Evolutionary conservation across 2,888 invertebrate genomes (phyloP).

Genomic region (Drosophila nigricruria): DNA sequence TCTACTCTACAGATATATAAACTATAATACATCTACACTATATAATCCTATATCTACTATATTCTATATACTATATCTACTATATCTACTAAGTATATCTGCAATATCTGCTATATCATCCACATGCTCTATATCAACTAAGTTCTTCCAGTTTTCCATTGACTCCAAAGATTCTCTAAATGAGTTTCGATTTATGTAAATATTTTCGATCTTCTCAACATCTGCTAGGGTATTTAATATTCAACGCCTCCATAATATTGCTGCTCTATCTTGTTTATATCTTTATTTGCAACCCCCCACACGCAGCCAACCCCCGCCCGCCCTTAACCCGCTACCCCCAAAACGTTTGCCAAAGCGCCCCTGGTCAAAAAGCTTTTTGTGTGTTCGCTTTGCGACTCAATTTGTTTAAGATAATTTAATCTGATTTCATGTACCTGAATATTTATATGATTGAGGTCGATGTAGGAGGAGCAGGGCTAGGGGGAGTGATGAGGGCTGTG

Average conservation of each 20-base stretch:
- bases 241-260: background rate
- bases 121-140: background rate
- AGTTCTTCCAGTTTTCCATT: background rate
- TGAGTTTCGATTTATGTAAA: background rate
- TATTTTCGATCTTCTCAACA: background rate
- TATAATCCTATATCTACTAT: background rate
- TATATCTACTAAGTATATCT: too few relatives aligned
- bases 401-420: conserved; percentile 81
- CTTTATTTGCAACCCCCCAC: conserved; percentile 1
- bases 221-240: conserved; percentile 6
- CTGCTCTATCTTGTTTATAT: conserved; percentile 18
- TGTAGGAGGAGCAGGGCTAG: background rate
- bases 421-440: conserved; percentile 80
- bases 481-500: background rate
- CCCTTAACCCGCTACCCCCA: background rate
- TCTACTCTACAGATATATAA: too few relatives aligned
- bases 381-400: conserved; percentile 69
- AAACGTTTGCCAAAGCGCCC: background rate
- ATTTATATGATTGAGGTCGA: conserved; percentile 56
- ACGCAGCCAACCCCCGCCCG: background rate
- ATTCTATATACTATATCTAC: background rate
- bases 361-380: conserved; percentile 45
- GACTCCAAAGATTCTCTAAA: background rate
- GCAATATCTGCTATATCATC: too few relatives aligned
- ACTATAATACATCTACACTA: background rate